Base-by-base conservation (phyloP, 2,888 invertebrate genomes). In the Pandemis cinnamomeana region DNA sequence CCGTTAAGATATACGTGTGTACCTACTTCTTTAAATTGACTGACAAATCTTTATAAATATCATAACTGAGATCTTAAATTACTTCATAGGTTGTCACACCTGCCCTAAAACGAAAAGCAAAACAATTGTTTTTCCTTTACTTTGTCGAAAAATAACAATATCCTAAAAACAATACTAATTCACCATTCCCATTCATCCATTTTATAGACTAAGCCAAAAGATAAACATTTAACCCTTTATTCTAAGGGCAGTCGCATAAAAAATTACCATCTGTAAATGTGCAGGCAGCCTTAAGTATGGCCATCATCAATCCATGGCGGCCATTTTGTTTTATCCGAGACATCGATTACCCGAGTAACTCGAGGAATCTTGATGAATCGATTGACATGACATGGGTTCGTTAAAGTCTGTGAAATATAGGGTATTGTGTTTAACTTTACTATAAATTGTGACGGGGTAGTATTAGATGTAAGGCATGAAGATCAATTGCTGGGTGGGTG, bases 271-370 rank as follows among this genome's bases (percentile, higher is more conserved):
- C 42, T 6, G 42, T 13, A 42, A 42, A 13, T 64, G 36, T 60
- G 20, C 58, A 64, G 55, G 58, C 64, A 69, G 68, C 69, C 72
- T 72, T 72, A 68, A 69, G 58, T 60, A 72, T 72, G n/a, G 68
- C 72, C 42, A 61, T 67, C 73, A 73, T 73, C 70, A 70, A 73
- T 73, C 73, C 66, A 64, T 1, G 41, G 51, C 64, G 42, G 60
- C 73, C 73, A 73, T 73, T 73, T 73, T 73, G 73, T 73, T 73
- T 66, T 66, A 73, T 73, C 72, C 70, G 66, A 70, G 73, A 73
- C 73, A 73, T 70, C 73, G 73, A 73, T 73, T 73, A 73, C 44
- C 10, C 44, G 46, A 60, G 63, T 69, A 70, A 70, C 72, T 48
- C 69, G 53, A 66, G 73, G 73, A 73, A 70, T 70, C 73, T 73